Percentiles rank a stretch among this genome's conserved stretches.
Conservation (phyloP, 2,888 invertebrate genomes). For the Nymphalis polychloros region DNA sequence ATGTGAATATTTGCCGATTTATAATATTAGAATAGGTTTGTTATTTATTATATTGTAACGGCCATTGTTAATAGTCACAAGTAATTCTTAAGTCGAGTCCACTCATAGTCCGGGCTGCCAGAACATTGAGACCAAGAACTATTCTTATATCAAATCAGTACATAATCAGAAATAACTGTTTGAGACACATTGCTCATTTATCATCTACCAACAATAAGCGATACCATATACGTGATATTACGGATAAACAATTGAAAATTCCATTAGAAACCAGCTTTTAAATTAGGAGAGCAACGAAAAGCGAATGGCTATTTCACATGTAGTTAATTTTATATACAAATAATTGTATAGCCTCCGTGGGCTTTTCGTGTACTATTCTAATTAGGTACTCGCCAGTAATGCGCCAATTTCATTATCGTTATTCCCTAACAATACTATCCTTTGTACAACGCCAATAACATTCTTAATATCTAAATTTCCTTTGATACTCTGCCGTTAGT, state of each 20-base stretch:
- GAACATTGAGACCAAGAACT: slow-evolving; percentile 34
- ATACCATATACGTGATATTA: slow-evolving; percentile 33
- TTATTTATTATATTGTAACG: not conserved
- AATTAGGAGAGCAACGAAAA: slow-evolving; percentile 69
- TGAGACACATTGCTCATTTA: slow-evolving; percentile 23
- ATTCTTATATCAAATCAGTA: slow-evolving; percentile 32
- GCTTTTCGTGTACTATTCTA: slow-evolving; percentile 76
- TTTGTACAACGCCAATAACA: slow-evolving; percentile 81
- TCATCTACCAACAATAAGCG: slow-evolving; percentile 22
- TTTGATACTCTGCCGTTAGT: slow-evolving; percentile 76
- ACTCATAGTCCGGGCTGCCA: slow-evolving; percentile 20
- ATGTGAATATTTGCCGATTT: not conserved
- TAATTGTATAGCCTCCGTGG: slow-evolving; percentile 74
- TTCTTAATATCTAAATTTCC: slow-evolving; percentile 71
- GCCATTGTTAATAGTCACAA: not conserved
- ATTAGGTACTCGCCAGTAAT: slow-evolving; percentile 83
- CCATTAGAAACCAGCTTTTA: slow-evolving; percentile 51
- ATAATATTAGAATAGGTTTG: not conserved
- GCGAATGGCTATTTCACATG: slow-evolving; percentile 65
- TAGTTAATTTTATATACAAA: slow-evolving; percentile 69
- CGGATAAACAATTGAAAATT: slow-evolving; percentile 42
- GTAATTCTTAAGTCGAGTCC: slow-evolving; percentile 34
- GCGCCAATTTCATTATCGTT: slow-evolving; percentile 77
- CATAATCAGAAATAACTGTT: slow-evolving; percentile 24
- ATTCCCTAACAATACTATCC: slow-evolving; percentile 77